A percentile compares a stretch with the other conserved stretches of the same genome.
Evolutionary conservation across 2,888 invertebrate genomes (phyloP).

Genomic region (Uropetala carovei): DNA sequence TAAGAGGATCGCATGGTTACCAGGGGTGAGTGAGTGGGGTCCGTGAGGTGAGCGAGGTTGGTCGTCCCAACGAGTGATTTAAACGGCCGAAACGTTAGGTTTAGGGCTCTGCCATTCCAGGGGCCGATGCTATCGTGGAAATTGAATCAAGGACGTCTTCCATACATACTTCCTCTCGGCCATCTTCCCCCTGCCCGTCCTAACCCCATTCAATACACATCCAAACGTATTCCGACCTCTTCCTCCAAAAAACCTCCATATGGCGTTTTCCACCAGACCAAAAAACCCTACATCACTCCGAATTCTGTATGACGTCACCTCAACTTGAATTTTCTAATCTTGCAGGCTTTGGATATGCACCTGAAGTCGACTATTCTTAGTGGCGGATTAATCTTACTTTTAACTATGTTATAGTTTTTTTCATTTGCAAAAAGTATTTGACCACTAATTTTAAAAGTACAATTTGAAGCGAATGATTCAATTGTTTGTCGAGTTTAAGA

Average conservation of each 20-base stretch:
- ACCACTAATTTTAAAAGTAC: no score
- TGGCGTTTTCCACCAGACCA: not conserved
- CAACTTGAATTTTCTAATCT: not conserved
- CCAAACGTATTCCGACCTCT: not conserved
- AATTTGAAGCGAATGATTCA: no score
- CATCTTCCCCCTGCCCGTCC: not conserved
- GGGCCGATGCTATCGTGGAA: constrained; percentile 49
- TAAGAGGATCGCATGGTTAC: no score
- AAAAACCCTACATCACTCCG: not conserved
- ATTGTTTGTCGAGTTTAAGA: no score
- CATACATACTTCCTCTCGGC: constrained; percentile 10
- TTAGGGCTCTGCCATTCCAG: not conserved
- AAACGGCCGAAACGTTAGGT: constrained; percentile 38
- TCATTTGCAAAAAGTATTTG: no score
- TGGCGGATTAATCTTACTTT: no score
- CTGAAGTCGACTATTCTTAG: no score
- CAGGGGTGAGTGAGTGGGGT: no score
- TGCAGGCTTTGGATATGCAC: no score
- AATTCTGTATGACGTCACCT: not conserved
- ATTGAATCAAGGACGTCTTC: constrained; percentile 48
- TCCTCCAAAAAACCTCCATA: not conserved
- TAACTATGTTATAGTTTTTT: no score
- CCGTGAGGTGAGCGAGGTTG: not conserved
- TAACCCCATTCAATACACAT: not conserved
- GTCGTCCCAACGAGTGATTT: constrained; percentile 29